Percentiles rank a stretch among this genome's conserved stretches.
phyloP scores from a whole-genome alignment of 1,140 invertebrate genomes.

The Drosophila carrolli region DNA sequence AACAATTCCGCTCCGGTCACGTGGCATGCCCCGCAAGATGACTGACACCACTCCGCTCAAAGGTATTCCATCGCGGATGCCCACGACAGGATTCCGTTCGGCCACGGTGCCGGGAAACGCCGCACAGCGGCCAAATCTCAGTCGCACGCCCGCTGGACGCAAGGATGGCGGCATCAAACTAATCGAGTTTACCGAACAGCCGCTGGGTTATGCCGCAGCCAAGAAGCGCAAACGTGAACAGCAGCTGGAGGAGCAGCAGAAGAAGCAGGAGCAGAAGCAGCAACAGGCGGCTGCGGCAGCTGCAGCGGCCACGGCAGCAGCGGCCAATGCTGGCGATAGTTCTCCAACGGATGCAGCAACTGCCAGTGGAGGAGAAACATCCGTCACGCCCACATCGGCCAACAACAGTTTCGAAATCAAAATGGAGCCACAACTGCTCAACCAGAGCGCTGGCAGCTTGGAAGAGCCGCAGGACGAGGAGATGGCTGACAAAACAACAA shows the following conservation, averaged over 20 bases:
- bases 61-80: slow-evolving; percentile 93
- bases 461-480: slow-evolving; percentile 68
- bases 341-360: slow-evolving; percentile 54
- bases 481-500: slow-evolving; percentile 72
- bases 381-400: slow-evolving; percentile 65
- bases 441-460: slow-evolving; percentile 64
- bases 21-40: slow-evolving; percentile 98
- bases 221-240: slow-evolving; percentile 86
- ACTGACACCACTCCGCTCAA: slow-evolving; percentile 97
- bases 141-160: slow-evolving; percentile 86
- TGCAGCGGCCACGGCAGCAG: slow-evolving; percentile 51
- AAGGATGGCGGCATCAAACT: slow-evolving; percentile 97
- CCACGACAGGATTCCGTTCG: slow-evolving; percentile 86
- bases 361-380: slow-evolving; percentile 46
- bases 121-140: slow-evolving; percentile 85
- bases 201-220: slow-evolving; percentile 88
- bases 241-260: slow-evolving; percentile 92
- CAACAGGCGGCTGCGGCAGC: slow-evolving; percentile 85
- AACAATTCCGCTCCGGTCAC: slow-evolving; percentile 93
- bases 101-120: slow-evolving; percentile 85
- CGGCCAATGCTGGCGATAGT: slow-evolving; percentile 57
- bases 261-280: slow-evolving; percentile 88
- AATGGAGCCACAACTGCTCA: slow-evolving; percentile 61
- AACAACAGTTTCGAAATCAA: slow-evolving; percentile 79
- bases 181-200: slow-evolving; percentile 96